phyloP scores from a whole-genome alignment of 2,888 invertebrate genomes.

The Tenthredo notha region DNA sequence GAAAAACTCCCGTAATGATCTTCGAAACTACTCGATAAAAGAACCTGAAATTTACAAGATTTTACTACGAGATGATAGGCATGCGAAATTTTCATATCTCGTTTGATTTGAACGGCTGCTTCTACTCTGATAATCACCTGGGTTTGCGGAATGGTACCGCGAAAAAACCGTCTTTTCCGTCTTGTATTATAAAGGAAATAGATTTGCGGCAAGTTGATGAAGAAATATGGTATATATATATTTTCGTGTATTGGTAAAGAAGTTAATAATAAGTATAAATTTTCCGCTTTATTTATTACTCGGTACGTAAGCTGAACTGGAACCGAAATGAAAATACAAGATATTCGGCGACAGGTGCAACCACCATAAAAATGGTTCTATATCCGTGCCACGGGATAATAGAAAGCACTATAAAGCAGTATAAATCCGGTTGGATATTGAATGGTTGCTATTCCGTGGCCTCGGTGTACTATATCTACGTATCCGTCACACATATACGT shows the following conservation, averaged over 20 bases:
- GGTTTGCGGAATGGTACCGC: too few relatives aligned
- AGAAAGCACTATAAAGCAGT: constrained; percentile 56
- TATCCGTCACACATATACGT: constrained; percentile 38
- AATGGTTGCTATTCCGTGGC: constrained; percentile 55
- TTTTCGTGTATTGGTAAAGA: background rate
- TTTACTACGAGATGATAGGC: too few relatives aligned
- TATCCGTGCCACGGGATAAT: constrained; percentile 55
- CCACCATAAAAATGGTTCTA: constrained; percentile 55
- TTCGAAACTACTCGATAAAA: too few relatives aligned
- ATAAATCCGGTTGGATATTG: constrained; percentile 57
- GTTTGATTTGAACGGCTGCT: too few relatives aligned
- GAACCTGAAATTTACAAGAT: too few relatives aligned
- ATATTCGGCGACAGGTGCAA: constrained; percentile 56
- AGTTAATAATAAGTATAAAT: constrained; percentile 40
- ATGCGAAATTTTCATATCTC: too few relatives aligned
- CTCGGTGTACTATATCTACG: constrained; percentile 44
- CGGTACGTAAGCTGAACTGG: constrained; percentile 36
- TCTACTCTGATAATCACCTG: too few relatives aligned
- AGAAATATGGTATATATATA: background rate
- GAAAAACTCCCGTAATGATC: too few relatives aligned
- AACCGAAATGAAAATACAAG: constrained; percentile 55
- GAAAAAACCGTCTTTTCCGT: background rate
- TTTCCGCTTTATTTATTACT: constrained; percentile 43
- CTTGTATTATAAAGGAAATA: background rate
- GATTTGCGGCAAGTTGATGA: background rate